Conservation (phyloP, 2,888 invertebrate genomes). For the Syrista parreyssii region DNA sequence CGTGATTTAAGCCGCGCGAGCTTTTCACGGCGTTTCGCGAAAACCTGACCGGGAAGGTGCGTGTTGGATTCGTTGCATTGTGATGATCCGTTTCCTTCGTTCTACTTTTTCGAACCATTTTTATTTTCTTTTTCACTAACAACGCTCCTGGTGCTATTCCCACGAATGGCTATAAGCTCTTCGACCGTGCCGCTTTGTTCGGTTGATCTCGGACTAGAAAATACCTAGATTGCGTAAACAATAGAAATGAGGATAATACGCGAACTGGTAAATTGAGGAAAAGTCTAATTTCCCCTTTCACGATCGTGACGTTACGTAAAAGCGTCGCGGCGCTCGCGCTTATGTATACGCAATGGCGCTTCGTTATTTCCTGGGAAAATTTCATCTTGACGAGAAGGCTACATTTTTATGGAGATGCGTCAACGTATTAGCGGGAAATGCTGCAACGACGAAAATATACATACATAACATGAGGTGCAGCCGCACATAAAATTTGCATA, state of each 20-base stretch:
- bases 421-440: constrained; percentile 30
- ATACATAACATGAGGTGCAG: constrained; percentile 17
- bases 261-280: background rate
- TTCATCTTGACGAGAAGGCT: background rate
- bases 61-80: background rate
- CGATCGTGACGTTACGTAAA: background rate
- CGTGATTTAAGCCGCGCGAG: background rate
- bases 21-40: background rate
- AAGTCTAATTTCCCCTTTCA: background rate
- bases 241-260: background rate
- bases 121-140: background rate
- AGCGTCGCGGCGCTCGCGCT: background rate
- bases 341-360: background rate
- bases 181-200: background rate
- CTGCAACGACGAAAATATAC: constrained; percentile 26
- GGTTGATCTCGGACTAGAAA: background rate
- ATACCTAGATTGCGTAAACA: background rate
- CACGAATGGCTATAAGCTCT: background rate
- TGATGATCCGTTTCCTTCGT: background rate
- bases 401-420: constrained; percentile 27
- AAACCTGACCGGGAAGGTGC: background rate
- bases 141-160: background rate
- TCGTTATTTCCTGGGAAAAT: background rate
- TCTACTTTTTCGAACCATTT: background rate
- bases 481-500: constrained; percentile 38